Conservation (phyloP, 1,140 invertebrate species). For the Olivierus martensii region DNA sequence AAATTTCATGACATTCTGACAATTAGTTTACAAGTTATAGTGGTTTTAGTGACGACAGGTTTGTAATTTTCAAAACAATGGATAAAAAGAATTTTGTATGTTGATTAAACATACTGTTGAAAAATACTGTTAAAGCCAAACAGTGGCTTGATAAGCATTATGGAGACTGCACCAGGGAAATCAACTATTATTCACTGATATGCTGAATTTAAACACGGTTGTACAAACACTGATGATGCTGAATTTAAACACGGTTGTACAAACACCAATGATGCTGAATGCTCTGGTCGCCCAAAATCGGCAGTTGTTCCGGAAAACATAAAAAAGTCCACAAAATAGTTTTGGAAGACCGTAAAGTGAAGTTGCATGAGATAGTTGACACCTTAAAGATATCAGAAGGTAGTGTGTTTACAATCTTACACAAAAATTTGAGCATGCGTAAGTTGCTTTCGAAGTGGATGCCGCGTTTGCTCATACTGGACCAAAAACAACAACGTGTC, state of each 20-base stretch:
- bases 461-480: background rate
- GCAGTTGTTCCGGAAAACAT: too few relatives aligned
- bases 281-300: too few relatives aligned
- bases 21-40: background rate
- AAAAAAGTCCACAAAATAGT: too few relatives aligned
- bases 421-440: background rate
- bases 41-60: background rate
- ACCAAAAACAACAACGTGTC: background rate
- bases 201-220: constrained; percentile 1
- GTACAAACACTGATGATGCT: too few relatives aligned
- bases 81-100: background rate
- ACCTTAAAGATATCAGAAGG: constrained; percentile 3
- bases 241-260: too few relatives aligned
- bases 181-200: background rate
- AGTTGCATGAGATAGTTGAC: too few relatives aligned
- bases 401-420: background rate
- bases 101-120: too few relatives aligned
- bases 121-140: too few relatives aligned
- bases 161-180: constrained; percentile 1
- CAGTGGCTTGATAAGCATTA: too few relatives aligned
- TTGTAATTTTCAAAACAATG: constrained; percentile 1
- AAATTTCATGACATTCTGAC: constrained; percentile 1
- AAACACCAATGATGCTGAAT: too few relatives aligned
- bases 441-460: constrained; percentile 1
- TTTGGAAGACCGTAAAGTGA: too few relatives aligned